Conservation (phyloP, 64 coral and sea anemone species). For the Acropora tenuis region DNA sequence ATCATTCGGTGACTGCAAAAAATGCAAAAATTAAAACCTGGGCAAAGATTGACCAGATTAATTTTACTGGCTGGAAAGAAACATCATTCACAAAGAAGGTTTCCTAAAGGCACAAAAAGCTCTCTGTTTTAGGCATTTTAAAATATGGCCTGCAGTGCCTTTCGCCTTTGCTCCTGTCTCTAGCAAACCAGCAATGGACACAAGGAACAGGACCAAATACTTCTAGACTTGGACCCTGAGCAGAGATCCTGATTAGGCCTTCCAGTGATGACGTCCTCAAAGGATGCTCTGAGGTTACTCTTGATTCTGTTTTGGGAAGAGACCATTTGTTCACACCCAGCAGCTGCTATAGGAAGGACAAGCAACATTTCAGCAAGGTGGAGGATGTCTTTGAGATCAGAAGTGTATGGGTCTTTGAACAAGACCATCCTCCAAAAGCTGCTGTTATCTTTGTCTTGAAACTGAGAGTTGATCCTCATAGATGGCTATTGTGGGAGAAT, state of each 20-base stretch:
- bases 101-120: no score
- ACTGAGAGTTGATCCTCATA: slow-evolving; percentile 45
- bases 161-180: not conserved
- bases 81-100: no score
- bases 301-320: slow-evolving; percentile 33
- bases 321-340: slow-evolving; percentile 49
- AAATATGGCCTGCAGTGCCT: not conserved
- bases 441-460: slow-evolving; percentile 43
- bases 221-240: slow-evolving; percentile 46
- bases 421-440: slow-evolving; percentile 51
- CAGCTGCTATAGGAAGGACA: slow-evolving; percentile 63
- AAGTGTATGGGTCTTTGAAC: slow-evolving; percentile 5
- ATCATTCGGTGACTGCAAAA: no score
- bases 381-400: slow-evolving; percentile 54
- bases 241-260: slow-evolving; percentile 59
- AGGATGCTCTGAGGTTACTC: slow-evolving; percentile 24
- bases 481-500: slow-evolving; percentile 35
- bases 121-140: no score
- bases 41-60: no score
- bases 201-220: slow-evolving; percentile 48
- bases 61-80: no score
- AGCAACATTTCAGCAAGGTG: slow-evolving; percentile 65
- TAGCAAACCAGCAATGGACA: slow-evolving; percentile 52
- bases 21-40: no score
- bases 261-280: slow-evolving; percentile 24